Percentiles rank a stretch among this genome's conserved stretches.
phyloP scores from a whole-genome alignment of 64 coral and sea anemone genomes.

The Montipora sp. region DNA sequence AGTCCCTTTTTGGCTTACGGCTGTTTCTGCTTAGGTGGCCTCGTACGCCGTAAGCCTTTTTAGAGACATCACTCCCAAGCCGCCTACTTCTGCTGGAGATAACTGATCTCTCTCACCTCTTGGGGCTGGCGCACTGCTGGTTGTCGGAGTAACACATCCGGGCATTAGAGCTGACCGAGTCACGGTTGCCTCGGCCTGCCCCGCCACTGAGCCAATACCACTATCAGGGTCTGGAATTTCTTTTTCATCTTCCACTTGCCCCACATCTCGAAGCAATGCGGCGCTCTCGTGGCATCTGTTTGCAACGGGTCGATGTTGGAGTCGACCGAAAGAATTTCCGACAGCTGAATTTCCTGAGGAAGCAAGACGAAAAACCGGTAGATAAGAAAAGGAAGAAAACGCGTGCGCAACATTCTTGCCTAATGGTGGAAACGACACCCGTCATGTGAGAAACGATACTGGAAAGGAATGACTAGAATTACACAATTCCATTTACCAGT shows the following conservation, averaged over 20 bases:
- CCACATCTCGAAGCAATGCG: slow-evolving; percentile 91
- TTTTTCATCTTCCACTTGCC: slow-evolving; percentile 77
- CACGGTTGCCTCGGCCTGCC: slow-evolving; percentile 79
- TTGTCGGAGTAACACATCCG: slow-evolving; percentile 88
- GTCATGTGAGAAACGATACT: background rate
- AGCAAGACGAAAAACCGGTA: background rate
- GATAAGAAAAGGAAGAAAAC: background rate
- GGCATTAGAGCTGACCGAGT: slow-evolving; percentile 95
- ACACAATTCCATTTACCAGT: no score
- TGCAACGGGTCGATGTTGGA: slow-evolving; percentile 88
- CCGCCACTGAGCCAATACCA: slow-evolving; percentile 75
- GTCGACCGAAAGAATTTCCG: slow-evolving; percentile 89
- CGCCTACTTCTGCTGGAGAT: no score
- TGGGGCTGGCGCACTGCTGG: slow-evolving; percentile 49
- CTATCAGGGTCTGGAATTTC: slow-evolving; percentile 80
- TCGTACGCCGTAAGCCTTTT: no score
- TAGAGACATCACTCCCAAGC: no score
- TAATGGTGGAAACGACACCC: background rate
- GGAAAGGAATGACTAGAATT: background rate
- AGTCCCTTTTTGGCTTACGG: no score
- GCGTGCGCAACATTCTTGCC: background rate
- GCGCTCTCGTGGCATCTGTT: slow-evolving; percentile 77
- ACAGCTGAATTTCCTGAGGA: slow-evolving; percentile 83
- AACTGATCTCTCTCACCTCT: background rate
- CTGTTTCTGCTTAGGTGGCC: no score